phyloP scores from a whole-genome alignment of 2,888 invertebrate species.

The Acleris laterana region DNA sequence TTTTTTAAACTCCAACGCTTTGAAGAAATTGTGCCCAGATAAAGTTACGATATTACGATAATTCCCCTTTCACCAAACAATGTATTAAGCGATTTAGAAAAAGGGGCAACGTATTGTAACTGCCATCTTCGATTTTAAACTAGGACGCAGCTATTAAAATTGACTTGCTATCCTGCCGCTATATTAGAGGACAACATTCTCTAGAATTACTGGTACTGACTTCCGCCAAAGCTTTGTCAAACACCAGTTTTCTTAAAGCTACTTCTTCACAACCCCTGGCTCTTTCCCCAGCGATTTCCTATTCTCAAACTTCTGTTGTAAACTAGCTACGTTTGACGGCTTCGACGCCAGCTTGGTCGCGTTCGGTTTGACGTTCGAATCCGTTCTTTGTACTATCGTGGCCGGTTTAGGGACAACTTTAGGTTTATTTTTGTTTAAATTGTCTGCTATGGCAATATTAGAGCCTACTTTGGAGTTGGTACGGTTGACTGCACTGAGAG shows the following conservation, averaged over 20 bases:
- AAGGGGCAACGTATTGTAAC: too few species aligned
- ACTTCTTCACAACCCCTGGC: slow-evolving; percentile 65
- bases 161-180: too few species aligned
- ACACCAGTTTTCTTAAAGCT: slow-evolving; percentile 34
- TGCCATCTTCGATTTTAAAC: too few species aligned
- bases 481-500: slow-evolving; percentile 55
- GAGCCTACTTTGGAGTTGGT: slow-evolving; percentile 70
- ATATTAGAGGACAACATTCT: slow-evolving; percentile 41
- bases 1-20: too few species aligned
- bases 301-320: slow-evolving; percentile 92
- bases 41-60: too few species aligned
- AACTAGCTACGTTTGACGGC: slow-evolving; percentile 88
- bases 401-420: slow-evolving; percentile 77
- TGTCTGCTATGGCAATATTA: slow-evolving; percentile 76
- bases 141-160: too few species aligned
- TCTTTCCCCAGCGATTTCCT: slow-evolving; percentile 78
- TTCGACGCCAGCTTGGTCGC: slow-evolving; percentile 81
- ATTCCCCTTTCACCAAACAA: too few species aligned
- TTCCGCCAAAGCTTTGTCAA: neutral
- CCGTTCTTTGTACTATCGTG: slow-evolving; percentile 61
- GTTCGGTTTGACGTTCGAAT: slow-evolving; percentile 63
- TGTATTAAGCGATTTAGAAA: too few species aligned
- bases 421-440: slow-evolving; percentile 76
- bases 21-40: too few species aligned
- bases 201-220: slow-evolving; percentile 35